Percentiles rank a stretch among this genome's conserved stretches.
These are phyloP conservation scores for Macrotis lagotis DNA, from an alignment of 2,113 vertebrate genomes.

Conservation along the genomic window DNA sequence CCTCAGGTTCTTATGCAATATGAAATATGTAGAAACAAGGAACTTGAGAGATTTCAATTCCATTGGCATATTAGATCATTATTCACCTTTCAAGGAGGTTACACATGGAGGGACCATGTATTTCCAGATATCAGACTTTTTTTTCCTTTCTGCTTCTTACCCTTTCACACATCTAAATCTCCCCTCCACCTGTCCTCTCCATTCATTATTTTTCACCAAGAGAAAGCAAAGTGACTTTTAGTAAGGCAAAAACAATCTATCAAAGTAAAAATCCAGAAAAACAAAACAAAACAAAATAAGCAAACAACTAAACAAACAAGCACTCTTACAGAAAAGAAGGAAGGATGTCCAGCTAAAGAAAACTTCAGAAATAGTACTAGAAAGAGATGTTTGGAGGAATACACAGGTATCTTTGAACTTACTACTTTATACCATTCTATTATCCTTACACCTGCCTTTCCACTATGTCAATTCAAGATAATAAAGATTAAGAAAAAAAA, in stretches of 20 bases:
- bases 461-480: too few relatives aligned
- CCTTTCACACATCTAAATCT: not conserved
- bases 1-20: not conserved
- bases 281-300: not conserved
- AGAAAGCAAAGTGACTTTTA: not conserved
- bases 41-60: not conserved
- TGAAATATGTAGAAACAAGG: not conserved
- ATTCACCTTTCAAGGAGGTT: not conserved
- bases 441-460: too few relatives aligned
- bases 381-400: too few relatives aligned
- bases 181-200: not conserved
- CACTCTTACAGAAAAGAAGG: not conserved
- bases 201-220: not conserved
- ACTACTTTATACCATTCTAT: too few relatives aligned
- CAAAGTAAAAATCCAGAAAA: slow-evolving; percentile 1
- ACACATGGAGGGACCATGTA: too few relatives aligned
- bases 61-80: not conserved
- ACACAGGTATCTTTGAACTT: too few relatives aligned
- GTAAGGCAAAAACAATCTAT: not conserved
- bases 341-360: not conserved
- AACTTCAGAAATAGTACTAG: too few relatives aligned
- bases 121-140: too few relatives aligned
- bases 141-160: too few relatives aligned
- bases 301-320: not conserved
- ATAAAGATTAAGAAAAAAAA: too few relatives aligned